Evolutionary conservation across 92 coral and sea anemone genomes (phyloP), one percentile per base, ranked within the genome.

Genomic region (Scolanthus callimorphus): DNA sequence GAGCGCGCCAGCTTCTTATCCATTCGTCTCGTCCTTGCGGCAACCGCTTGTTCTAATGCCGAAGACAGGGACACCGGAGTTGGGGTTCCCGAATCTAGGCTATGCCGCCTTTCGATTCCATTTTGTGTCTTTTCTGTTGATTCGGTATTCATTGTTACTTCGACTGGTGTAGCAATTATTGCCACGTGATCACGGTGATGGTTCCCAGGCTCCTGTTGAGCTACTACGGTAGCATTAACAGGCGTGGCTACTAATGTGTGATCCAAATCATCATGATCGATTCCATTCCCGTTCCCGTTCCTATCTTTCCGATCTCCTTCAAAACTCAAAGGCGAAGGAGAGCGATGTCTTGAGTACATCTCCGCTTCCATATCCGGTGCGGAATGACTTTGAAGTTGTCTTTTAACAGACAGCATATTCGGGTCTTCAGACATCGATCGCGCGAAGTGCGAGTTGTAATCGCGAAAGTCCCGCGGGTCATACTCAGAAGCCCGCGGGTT

Each of bases 401-500:
- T 45, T 27, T 30, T 46, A 21, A 51, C 46, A 17, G 65, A 39
- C 3, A 81, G 51, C 26, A 74, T 2, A 9, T 30, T 65, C 20
- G 65, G 65, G 17, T 73, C 83, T 17, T 39, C 79, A 10, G 86
- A 78, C 45, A 69, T 41, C 15, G 95, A 63, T 1, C 85, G 82
- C 25, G 73, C 22, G 27, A 46, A 46, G 17, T 46, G 52, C 50
- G 54, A 39, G 47, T 63, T 43, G 27, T 62, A 71, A 11, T 66
- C 63, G 39, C 89, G 95, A 23, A 86, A n/a, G n/a, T n/a, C 85
- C 25, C 65, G 84, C 48, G 95, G 95, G 49, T n/a, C n/a, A n/a
- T n/a, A n/a, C n/a, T n/a, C n/a, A n/a, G n/a, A n/a, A n/a, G n/a
- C n/a, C n/a, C n/a, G n/a, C 55, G 57, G 47, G 51, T 61, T 44